Conservation (phyloP, 2,113 vertebrate species). For the Planiliza haematocheilus region DNA sequence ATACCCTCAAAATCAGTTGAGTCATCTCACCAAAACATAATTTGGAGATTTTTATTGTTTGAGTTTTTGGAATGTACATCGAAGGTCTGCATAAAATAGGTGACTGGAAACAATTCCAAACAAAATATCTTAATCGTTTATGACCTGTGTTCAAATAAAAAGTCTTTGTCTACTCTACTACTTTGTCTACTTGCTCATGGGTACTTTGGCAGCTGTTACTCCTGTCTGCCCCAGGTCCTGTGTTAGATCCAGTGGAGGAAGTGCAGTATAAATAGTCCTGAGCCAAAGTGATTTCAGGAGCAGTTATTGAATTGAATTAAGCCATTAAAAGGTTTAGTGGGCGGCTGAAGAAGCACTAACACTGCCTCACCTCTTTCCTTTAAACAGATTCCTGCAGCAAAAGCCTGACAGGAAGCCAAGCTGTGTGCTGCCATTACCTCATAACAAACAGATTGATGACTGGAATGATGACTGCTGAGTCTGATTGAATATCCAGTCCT, state of each 20-base stretch:
- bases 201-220: background rate
- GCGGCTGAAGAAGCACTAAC: constrained; percentile 23
- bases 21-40: too few relatives aligned
- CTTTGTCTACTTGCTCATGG: constrained; percentile 3
- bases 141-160: too few relatives aligned
- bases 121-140: too few relatives aligned
- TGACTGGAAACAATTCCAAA: too few relatives aligned
- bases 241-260: constrained; percentile 7
- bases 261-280: constrained; percentile 24
- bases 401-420: constrained; percentile 39
- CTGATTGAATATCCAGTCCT: background rate
- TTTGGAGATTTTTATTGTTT: too few relatives aligned
- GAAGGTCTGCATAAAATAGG: too few relatives aligned
- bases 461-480: background rate
- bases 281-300: constrained; percentile 37
- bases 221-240: background rate
- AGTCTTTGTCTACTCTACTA: too few relatives aligned
- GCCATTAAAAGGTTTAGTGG: constrained; percentile 23
- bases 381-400: constrained; percentile 47
- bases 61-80: too few relatives aligned
- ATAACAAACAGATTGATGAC: background rate
- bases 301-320: constrained; percentile 41
- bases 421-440: constrained; percentile 18
- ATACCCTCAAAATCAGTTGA: too few relatives aligned
- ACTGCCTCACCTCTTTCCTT: constrained; percentile 23